Base-by-base conservation (phyloP, 2,888 invertebrate species). In the Dolomedes plantarius region DNA sequence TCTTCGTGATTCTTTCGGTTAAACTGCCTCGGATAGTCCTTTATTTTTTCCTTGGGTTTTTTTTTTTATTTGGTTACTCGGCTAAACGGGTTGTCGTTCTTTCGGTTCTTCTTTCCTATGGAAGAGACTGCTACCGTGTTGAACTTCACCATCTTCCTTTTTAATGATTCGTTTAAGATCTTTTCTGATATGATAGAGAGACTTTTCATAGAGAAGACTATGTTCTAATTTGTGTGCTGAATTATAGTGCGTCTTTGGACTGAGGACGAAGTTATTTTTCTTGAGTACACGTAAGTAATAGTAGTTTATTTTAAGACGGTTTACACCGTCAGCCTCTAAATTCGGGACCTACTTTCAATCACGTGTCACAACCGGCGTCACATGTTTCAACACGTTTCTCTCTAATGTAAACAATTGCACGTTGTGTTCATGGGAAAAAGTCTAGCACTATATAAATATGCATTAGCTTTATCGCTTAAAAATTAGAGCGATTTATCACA, bases 1-100 rank as follows among this genome's bases (percentile, higher is more conserved):
- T 79, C 46, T 62, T 71, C 41, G 29, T 41, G 72, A 65, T 79
- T 50, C 79, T 79, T 79, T 64, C 79, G 78, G 46, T 64, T 78
- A 46, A 79, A 77, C 71, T 64, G 64, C 41, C 65, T 69, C 16
- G 62, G 41, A 78, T 64, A 78, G 68, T 68, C 69, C 29, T 72
- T 65, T 41, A 79, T 79, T 76, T 76, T 50, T 36, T 36, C 36
- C 9, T 36, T 36, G 36, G 36, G 46, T 39, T 28, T n/a, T 29
- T 72, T n/a, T 29, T 72, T 65, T 46, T 65, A n/a, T 65, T 78
- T 39, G 31, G 39, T 41, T 78, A 41, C 16, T 62, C 27, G 41
- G 39, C 56, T 78, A 78, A 64, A 78, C 31, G 68, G 56, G 77
- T 67, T 77, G 77, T 68, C 50, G 29, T 13, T 69, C 56, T 56